These are phyloP conservation scores for Sthenelais limicola DNA, from an alignment of 2,888 invertebrate genomes.

Conservation along the genomic window DNA sequence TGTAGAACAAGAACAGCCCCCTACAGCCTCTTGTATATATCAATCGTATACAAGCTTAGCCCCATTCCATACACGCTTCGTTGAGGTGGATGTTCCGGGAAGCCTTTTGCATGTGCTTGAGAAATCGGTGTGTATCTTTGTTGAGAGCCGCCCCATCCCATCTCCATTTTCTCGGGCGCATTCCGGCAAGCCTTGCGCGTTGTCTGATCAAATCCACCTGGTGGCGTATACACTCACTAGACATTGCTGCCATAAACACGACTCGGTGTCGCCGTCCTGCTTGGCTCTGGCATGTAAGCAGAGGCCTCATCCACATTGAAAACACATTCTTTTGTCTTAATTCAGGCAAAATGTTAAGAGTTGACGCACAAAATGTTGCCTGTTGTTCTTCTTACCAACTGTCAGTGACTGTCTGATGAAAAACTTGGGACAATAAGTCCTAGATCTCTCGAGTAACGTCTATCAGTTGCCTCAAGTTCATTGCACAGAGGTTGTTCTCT, in stretches of 20 bases:
- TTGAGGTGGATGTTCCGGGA: not conserved
- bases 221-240: slow-evolving; percentile 26
- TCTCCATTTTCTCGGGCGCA: no score
- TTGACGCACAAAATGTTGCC: slow-evolving; percentile 25
- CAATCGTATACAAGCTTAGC: slow-evolving; percentile 18
- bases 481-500: no score
- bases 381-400: no score
- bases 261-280: slow-evolving; percentile 14
- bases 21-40: slow-evolving; percentile 22
- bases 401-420: no score
- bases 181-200: not conserved
- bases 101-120: not conserved
- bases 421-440: no score
- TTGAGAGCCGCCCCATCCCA: slow-evolving; percentile 11
- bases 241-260: slow-evolving; percentile 35
- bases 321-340: slow-evolving; percentile 37
- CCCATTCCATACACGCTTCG: slow-evolving; percentile 32
- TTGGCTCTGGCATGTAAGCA: slow-evolving; percentile 16
- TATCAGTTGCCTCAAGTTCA: no score
- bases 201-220: slow-evolving; percentile 30
- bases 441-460: no score
- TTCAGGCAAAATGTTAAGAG: slow-evolving; percentile 18
- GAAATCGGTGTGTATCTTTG: slow-evolving; percentile 29
- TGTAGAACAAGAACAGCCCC: not conserved
- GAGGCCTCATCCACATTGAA: slow-evolving; percentile 4